Evolutionary conservation across 2,797 vertebrate species (phyloP).

Genomic region (Falco concolor): DNA sequence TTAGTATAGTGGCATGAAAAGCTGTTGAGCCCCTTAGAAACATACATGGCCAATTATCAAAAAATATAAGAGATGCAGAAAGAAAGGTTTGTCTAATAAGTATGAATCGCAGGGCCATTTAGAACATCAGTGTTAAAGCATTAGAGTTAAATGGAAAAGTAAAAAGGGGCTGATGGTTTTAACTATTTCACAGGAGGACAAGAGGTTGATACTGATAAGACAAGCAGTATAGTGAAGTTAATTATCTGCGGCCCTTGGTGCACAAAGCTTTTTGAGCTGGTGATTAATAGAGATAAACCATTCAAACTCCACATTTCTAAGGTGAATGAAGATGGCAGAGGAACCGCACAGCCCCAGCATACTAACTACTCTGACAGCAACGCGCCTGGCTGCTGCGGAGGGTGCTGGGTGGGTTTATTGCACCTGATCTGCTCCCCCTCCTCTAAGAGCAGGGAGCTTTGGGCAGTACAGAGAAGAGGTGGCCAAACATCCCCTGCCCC

Average conservation of each 20-base stretch:
- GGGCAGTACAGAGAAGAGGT: neutral
- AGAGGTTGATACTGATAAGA: slow-evolving; percentile 71
- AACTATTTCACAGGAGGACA: slow-evolving; percentile 73
- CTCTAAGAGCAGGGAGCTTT: neutral
- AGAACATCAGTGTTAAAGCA: slow-evolving; percentile 73
- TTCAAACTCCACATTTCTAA: slow-evolving; percentile 73
- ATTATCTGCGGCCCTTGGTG: slow-evolving; percentile 70
- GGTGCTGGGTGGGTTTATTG: neutral
- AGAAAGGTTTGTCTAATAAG: slow-evolving; percentile 74
- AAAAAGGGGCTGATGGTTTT: slow-evolving; percentile 71
- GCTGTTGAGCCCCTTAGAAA: slow-evolving; percentile 72
- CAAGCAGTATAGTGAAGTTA: slow-evolving; percentile 72
- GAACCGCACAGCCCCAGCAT: slow-evolving; percentile 44
- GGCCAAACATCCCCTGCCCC: neutral
- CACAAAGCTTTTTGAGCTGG: slow-evolving; percentile 72
- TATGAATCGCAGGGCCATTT: slow-evolving; percentile 67
- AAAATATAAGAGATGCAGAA: slow-evolving; percentile 71
- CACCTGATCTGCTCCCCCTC: neutral
- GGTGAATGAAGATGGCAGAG: slow-evolving; percentile 70
- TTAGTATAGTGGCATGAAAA: slow-evolving; percentile 66
- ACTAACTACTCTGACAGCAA: slow-evolving; percentile 48
- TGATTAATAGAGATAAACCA: slow-evolving; percentile 75
- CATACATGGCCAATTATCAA: slow-evolving; percentile 73
- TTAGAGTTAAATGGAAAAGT: slow-evolving; percentile 74
- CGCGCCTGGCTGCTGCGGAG: neutral